Percentiles rank a stretch among this genome's conserved stretches.
Conservation (phyloP, 30 jellyfish, hydroid and myxozoan species). For the Hydractinia symbiolongicarpus region DNA sequence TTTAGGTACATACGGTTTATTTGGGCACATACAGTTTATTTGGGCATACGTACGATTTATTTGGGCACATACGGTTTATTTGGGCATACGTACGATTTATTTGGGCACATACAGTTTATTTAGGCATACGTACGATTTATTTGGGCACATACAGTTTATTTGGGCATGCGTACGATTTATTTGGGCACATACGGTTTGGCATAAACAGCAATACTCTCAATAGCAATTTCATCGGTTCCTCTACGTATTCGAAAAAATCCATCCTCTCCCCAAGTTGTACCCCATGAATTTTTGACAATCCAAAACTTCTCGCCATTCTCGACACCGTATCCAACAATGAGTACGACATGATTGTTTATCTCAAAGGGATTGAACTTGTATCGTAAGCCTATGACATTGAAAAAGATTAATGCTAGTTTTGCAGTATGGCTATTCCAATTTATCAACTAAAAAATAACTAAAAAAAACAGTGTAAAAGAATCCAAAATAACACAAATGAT, state of each 20-base stretch:
- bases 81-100: conserved; percentile 1
- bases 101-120: no score
- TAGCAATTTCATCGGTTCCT: conserved; percentile 63
- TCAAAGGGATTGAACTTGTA: conserved; percentile 47
- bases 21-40: no score
- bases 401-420: no score
- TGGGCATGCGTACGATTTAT: no score
- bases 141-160: no score
- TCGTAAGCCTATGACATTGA: not conserved
- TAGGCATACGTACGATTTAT: no score
- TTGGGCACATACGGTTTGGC: conserved; percentile 31
- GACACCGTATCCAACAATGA: conserved; percentile 45
- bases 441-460: no score
- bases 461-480: no score
- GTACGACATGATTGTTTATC: conserved; percentile 52
- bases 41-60: no score
- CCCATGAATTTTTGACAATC: conserved; percentile 76
- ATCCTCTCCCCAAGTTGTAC: conserved; percentile 58
- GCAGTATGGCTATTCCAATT: no score
- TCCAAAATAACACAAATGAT: no score
- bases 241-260: conserved; percentile 54
- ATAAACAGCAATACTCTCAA: conserved; percentile 55
- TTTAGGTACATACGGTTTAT: no score
- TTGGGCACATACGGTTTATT: conserved; percentile 22
- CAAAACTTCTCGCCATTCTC: conserved; percentile 41